Evolutionary conservation across 2,113 vertebrate species (phyloP).

Genomic region (Puffinus mauretanicus): DNA sequence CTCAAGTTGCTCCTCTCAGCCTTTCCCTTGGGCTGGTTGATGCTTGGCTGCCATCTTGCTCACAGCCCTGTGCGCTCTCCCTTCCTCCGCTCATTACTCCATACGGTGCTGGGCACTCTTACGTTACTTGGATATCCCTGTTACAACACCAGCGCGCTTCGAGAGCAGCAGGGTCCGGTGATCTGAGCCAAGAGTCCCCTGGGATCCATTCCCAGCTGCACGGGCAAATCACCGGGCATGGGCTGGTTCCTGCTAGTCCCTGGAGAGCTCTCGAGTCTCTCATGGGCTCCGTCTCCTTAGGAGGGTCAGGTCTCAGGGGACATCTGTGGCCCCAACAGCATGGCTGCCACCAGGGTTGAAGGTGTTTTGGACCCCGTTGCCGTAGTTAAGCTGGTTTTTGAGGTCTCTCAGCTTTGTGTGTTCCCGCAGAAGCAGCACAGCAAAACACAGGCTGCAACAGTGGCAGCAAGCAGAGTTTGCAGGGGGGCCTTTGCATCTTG

Average conservation of each 20-base stretch:
- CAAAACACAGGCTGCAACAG: neutral
- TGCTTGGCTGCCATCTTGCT: neutral
- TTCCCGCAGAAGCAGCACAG: neutral
- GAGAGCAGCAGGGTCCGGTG: neutral
- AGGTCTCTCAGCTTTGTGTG: neutral
- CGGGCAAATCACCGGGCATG: fast-evolving
- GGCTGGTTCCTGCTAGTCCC: neutral
- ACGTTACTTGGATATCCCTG: neutral
- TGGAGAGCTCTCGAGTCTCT: neutral
- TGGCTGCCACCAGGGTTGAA: neutral
- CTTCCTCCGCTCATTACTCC: neutral
- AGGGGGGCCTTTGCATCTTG: fast-evolving
- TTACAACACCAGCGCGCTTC: fast-evolving
- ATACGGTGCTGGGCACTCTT: neutral
- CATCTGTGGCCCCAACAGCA: neutral
- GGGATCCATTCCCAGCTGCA: neutral
- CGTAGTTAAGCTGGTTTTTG: neutral
- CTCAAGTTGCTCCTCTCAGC: neutral
- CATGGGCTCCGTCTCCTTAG: neutral
- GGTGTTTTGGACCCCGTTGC: neutral
- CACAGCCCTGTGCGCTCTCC: fast-evolving
- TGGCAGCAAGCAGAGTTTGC: neutral
- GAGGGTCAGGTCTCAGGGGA: neutral
- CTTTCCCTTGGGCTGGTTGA: neutral
- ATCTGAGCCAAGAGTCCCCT: neutral